These are phyloP conservation scores for Anhinga anhinga DNA, from an alignment of 2,113 vertebrate genomes.

Conservation along the genomic window DNA sequence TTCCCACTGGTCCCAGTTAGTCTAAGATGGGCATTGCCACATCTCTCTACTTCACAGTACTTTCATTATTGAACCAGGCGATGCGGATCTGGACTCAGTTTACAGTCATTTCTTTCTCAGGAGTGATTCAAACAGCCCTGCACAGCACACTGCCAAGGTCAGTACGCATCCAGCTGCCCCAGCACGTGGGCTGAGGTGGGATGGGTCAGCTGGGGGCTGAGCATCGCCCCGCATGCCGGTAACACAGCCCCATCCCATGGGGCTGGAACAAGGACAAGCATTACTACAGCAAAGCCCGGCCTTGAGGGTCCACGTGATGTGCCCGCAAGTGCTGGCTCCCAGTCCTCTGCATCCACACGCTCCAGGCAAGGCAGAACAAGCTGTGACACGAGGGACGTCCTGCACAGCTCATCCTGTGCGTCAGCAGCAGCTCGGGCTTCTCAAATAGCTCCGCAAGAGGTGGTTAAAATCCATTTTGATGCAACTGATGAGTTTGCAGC, in stretches of 20 bases:
- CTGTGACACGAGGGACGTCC: not conserved
- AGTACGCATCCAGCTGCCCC: not conserved
- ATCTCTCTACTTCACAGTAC: not conserved
- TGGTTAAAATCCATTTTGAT: not conserved
- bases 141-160: not conserved
- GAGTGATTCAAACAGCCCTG: not conserved
- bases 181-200: rapidly evolving
- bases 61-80: not conserved
- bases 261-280: not conserved
- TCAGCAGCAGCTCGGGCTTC: not conserved
- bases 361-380: not conserved
- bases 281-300: not conserved
- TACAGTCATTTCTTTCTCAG: not conserved
- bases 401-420: rapidly evolving
- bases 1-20: not conserved
- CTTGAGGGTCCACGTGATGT: not conserved
- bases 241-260: not conserved
- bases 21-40: rapidly evolving
- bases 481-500: rapidly evolving
- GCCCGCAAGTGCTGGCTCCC: not conserved
- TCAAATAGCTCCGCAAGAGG: not conserved
- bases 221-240: not conserved
- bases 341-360: not conserved
- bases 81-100: not conserved
- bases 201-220: not conserved